Percentiles rank a stretch among this genome's conserved stretches.
phyloP scores from a whole-genome alignment of 1,140 invertebrate genomes.

The Periplaneta americana region DNA sequence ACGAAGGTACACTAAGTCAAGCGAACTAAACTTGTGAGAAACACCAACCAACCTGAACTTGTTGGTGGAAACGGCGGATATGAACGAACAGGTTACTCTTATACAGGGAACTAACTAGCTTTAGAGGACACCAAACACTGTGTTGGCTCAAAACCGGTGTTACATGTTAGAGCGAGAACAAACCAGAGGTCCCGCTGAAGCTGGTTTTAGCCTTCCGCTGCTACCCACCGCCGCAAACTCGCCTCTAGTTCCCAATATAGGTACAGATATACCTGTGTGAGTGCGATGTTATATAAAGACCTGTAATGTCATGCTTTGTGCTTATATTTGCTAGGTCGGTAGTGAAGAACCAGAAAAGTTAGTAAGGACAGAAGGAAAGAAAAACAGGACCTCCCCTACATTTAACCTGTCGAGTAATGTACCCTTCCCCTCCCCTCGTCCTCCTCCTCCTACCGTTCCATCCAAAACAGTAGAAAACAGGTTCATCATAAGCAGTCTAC shows the following conservation, averaged over 20 bases:
- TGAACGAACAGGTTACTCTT: background rate
- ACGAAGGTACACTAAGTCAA: background rate
- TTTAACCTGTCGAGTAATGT: background rate
- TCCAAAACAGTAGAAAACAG: conserved; percentile 4
- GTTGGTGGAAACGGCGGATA: background rate
- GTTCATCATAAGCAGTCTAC: conserved; percentile 6
- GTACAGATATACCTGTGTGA: background rate
- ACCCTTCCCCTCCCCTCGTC: background rate
- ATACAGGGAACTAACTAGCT: background rate
- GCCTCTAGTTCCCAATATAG: background rate
- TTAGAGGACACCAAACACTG: background rate
- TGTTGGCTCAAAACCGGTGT: background rate
- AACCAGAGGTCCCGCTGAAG: background rate
- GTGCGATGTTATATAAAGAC: background rate
- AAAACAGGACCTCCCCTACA: background rate
- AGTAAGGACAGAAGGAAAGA: background rate
- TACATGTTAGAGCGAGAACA: background rate
- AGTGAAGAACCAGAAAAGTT: background rate
- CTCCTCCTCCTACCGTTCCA: background rate
- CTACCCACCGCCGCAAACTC: background rate
- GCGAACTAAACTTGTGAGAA: background rate
- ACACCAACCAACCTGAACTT: background rate
- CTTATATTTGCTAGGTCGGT: background rate
- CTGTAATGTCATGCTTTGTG: background rate
- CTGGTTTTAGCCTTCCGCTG: background rate